phyloP scores from a whole-genome alignment of 2,797 vertebrate genomes.

The Cetoscarus ocellatus region DNA sequence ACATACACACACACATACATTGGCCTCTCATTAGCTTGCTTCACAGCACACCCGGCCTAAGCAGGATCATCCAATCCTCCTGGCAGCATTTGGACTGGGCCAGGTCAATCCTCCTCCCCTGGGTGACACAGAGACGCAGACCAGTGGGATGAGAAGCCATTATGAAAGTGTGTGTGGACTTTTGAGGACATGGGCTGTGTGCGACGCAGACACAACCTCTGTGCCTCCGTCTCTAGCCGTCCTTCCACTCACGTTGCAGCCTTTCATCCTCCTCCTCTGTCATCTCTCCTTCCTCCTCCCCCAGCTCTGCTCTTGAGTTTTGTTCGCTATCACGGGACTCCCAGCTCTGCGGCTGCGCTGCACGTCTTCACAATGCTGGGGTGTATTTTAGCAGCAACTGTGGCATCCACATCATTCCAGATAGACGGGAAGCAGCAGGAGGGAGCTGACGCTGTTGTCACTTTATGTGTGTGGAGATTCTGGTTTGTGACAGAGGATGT shows the following conservation, averaged over 20 bases:
- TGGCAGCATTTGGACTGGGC: constrained; percentile 71
- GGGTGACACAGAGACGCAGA: constrained; percentile 51
- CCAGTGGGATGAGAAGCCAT: constrained; percentile 53
- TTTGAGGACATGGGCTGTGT: constrained; percentile 11
- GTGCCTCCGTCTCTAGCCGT: constrained; percentile 14
- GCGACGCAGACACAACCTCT: constrained; percentile 19
- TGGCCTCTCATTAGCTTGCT: constrained; percentile 80
- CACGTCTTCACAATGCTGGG: constrained; percentile 30
- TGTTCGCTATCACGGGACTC: constrained; percentile 51
- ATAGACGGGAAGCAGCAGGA: constrained; percentile 48
- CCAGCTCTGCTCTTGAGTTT: constrained; percentile 3
- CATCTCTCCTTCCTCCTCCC: neutral
- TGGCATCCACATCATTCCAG: constrained; percentile 40
- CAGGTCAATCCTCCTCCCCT: constrained; percentile 65
- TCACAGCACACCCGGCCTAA: constrained; percentile 77
- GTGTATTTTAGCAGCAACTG: constrained; percentile 40
- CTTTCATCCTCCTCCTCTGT: neutral
- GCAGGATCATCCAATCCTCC: constrained; percentile 81
- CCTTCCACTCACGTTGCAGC: constrained; percentile 12
- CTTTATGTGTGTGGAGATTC: constrained; percentile 23
- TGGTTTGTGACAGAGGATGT: constrained; percentile 49
- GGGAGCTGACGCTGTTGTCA: constrained; percentile 48
- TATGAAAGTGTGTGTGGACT: constrained; percentile 29
- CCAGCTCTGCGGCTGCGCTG: constrained; percentile 24
- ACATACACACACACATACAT: constrained; percentile 53